phyloP scores from a whole-genome alignment of 2,888 invertebrate genomes.

The Caenorhabditis sp. region DNA sequence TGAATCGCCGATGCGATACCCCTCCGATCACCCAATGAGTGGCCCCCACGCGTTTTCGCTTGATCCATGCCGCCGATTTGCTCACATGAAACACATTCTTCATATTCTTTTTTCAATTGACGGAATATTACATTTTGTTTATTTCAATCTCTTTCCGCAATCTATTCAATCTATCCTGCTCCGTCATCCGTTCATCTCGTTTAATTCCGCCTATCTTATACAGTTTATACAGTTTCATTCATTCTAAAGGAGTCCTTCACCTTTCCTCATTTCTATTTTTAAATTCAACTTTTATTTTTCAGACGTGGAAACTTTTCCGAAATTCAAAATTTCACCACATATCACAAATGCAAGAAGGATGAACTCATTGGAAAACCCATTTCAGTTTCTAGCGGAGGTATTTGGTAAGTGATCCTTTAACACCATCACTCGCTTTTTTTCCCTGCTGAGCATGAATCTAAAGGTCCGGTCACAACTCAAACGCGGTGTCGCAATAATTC shows the following conservation, averaged over 20 bases:
- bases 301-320: slow-evolving; percentile 14
- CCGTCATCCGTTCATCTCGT: slow-evolving; percentile 18
- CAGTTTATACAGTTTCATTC: slow-evolving; percentile 11
- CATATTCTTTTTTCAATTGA: slow-evolving; percentile 53
- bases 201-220: slow-evolving; percentile 2
- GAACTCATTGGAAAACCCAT: slow-evolving; percentile 55
- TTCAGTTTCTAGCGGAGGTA: slow-evolving; percentile 48
- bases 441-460: background rate
- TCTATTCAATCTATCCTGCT: slow-evolving; percentile 25
- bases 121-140: slow-evolving; percentile 58
- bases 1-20: slow-evolving; percentile 54
- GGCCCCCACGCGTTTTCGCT: slow-evolving; percentile 63
- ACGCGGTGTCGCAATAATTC: slow-evolving; percentile 51
- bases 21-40: slow-evolving; percentile 54
- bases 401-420: slow-evolving; percentile 39
- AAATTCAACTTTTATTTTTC: background rate
- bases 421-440: background rate
- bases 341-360: slow-evolving; percentile 60
- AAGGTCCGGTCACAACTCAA: slow-evolving; percentile 40
- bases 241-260: background rate
- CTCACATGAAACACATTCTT: slow-evolving; percentile 62
- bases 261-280: slow-evolving; percentile 14
- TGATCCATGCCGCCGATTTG: slow-evolving; percentile 63
- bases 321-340: slow-evolving; percentile 25
- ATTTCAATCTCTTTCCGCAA: slow-evolving; percentile 35